Percentiles rank a stretch among this genome's conserved stretches.
Evolutionary conservation across 2,113 vertebrate genomes (phyloP).

Genomic region (Hippolais icterina): DNA sequence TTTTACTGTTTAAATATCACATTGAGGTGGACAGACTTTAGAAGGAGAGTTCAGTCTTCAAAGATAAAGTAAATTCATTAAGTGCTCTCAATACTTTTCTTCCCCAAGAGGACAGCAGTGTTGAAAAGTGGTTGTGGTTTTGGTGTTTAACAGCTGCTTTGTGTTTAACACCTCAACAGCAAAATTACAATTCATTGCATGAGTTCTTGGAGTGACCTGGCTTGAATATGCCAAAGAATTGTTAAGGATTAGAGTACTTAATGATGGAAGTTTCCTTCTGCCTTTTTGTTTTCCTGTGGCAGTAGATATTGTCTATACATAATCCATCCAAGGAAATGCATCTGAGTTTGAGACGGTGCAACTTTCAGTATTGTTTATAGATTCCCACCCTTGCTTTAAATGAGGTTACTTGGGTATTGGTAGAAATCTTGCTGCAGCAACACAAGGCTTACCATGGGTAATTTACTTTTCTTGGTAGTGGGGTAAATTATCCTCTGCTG

Average conservation of each 20-base stretch:
- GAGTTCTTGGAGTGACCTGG: neutral
- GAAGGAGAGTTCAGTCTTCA: neutral
- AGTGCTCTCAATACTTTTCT: neutral
- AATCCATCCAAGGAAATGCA: neutral
- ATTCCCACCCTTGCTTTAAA: neutral
- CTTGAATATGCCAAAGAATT: neutral
- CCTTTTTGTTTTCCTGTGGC: neutral
- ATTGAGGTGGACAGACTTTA: neutral
- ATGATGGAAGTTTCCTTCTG: neutral
- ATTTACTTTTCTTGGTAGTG: neutral
- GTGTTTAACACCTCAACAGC: neutral
- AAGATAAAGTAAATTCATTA: neutral
- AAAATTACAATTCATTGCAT: neutral
- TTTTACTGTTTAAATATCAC: neutral
- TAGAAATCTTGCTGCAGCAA: neutral
- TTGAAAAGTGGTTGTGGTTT: neutral
- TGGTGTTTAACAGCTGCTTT: neutral
- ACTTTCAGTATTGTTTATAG: neutral
- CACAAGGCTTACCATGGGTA: neutral
- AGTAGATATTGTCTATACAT: neutral
- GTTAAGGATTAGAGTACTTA: neutral
- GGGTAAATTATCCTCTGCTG: neutral
- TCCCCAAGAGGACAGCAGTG: neutral
- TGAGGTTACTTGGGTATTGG: neutral
- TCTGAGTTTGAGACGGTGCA: neutral